These are phyloP conservation scores for Diabrotica balteata DNA, from an alignment of 2,888 invertebrate species.

Conservation along the genomic window DNA sequence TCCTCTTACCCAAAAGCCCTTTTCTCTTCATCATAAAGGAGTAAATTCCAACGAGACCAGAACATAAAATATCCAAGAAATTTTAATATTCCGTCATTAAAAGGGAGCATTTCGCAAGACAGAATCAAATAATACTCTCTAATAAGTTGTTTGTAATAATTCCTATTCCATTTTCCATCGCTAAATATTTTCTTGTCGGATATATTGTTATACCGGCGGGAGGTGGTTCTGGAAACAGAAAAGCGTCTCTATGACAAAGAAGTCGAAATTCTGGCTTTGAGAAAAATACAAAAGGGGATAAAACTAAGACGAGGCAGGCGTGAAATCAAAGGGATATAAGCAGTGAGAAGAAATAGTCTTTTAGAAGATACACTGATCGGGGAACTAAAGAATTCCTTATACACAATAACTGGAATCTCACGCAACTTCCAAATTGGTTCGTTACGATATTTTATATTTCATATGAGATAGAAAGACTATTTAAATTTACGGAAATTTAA, in stretches of 20 bases:
- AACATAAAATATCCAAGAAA: not conserved
- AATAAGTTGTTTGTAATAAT: slow-evolving; percentile 9
- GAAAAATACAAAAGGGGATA: slow-evolving; percentile 12
- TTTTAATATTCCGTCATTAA: not conserved
- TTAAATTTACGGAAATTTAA: too few relatives aligned
- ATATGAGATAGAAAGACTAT: too few relatives aligned
- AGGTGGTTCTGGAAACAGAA: not conserved
- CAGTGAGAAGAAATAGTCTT: slow-evolving; percentile 7
- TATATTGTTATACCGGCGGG: slow-evolving; percentile 4
- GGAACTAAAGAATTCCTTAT: too few relatives aligned
- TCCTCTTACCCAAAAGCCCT: too few relatives aligned
- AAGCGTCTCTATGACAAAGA: slow-evolving; percentile 17
- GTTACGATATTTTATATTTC: too few relatives aligned
- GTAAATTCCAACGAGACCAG: too few relatives aligned
- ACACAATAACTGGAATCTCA: too few relatives aligned
- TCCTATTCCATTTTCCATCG: slow-evolving; percentile 3
- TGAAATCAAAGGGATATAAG: slow-evolving; percentile 17
- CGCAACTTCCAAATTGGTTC: too few relatives aligned
- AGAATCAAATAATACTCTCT: not conserved
- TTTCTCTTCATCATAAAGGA: too few relatives aligned
- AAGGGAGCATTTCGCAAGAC: slow-evolving; percentile 4
- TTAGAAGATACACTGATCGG: not conserved
- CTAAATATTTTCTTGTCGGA: not conserved
- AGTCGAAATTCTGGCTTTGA: slow-evolving; percentile 14
- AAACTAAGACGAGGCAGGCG: slow-evolving; percentile 9